Conservation (phyloP, 2,797 vertebrate species). For the Artibeus lituratus region DNA sequence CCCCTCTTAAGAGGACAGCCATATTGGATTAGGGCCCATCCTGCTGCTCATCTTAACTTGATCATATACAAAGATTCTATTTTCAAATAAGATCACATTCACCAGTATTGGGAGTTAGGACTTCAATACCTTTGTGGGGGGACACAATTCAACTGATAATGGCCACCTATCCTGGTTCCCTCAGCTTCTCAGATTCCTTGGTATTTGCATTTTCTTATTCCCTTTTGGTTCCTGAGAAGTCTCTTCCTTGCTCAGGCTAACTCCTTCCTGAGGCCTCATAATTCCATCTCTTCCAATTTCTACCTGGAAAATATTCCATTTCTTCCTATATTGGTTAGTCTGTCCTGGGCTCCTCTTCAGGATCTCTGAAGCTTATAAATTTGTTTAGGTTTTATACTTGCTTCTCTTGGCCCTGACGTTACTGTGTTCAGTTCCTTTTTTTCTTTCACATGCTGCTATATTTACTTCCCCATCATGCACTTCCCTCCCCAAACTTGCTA, state of each 20-base stretch:
- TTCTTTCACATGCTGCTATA: neutral
- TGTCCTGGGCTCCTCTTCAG: neutral
- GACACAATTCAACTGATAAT: neutral
- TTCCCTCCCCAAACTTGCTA: neutral
- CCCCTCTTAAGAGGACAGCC: neutral
- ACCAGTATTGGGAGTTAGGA: neutral
- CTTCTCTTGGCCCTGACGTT: neutral
- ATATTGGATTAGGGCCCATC: neutral
- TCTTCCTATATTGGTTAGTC: neutral
- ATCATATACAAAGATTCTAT: neutral
- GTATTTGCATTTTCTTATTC: neutral
- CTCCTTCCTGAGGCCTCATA: neutral
- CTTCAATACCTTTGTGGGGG: neutral
- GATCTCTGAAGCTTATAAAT: neutral
- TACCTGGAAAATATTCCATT: neutral
- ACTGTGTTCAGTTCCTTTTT: neutral
- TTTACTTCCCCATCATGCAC: neutral
- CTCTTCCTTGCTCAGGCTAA: neutral
- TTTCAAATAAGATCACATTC: neutral
- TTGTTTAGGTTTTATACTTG: neutral
- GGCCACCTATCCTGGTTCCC: neutral
- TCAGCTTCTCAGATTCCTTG: neutral
- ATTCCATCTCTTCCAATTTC: neutral
- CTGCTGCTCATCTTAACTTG: neutral
- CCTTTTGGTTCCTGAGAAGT: neutral